A percentile compares a stretch with the other conserved stretches of the same genome.
These are phyloP conservation scores for Drosophila formosana DNA, from an alignment of 2,888 invertebrate species.

Conservation along the genomic window DNA sequence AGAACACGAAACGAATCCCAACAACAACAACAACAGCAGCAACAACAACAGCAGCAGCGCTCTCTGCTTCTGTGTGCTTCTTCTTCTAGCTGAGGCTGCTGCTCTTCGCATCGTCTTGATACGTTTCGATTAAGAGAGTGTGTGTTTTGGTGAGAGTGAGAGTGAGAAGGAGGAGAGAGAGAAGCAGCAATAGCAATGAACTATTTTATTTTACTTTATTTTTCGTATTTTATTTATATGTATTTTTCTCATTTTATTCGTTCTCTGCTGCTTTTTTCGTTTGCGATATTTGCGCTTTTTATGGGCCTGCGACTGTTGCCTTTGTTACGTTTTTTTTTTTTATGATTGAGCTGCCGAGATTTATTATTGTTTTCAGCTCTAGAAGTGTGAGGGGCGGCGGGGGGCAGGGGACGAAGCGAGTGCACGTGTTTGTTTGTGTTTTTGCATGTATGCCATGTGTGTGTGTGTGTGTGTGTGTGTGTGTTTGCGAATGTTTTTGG, in stretches of 20 bases:
- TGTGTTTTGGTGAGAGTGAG: slow-evolving; percentile 7
- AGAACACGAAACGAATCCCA: slow-evolving; percentile 7
- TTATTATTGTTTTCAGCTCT: slow-evolving; percentile 69
- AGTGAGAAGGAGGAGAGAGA: neutral
- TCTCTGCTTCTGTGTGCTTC: slow-evolving; percentile 29
- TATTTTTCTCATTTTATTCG: slow-evolving; percentile 14
- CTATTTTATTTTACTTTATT: slow-evolving; percentile 57
- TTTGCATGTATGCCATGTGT: slow-evolving; percentile 27
- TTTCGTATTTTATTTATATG: neutral
- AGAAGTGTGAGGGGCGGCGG: slow-evolving; percentile 19
- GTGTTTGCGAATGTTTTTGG: slow-evolving; percentile 29
- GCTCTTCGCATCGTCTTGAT: slow-evolving; percentile 50
- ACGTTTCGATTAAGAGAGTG: slow-evolving; percentile 51
- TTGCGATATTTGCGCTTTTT: slow-evolving; percentile 64
- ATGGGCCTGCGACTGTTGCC: slow-evolving; percentile 59
- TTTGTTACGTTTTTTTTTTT: slow-evolving; percentile 68
- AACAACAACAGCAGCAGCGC: slow-evolving; percentile 13
- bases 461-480: slow-evolving; percentile 5
- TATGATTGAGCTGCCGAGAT: slow-evolving; percentile 69
- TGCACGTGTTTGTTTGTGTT: slow-evolving; percentile 38
- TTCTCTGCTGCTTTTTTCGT: slow-evolving; percentile 44
- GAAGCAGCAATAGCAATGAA: slow-evolving; percentile 26
- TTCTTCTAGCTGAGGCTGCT: slow-evolving; percentile 15
- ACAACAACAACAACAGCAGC: slow-evolving; percentile 15
- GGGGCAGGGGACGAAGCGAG: neutral